Base-by-base conservation (phyloP, 2,797 vertebrate genomes). In the Acipenser ruthenus region DNA sequence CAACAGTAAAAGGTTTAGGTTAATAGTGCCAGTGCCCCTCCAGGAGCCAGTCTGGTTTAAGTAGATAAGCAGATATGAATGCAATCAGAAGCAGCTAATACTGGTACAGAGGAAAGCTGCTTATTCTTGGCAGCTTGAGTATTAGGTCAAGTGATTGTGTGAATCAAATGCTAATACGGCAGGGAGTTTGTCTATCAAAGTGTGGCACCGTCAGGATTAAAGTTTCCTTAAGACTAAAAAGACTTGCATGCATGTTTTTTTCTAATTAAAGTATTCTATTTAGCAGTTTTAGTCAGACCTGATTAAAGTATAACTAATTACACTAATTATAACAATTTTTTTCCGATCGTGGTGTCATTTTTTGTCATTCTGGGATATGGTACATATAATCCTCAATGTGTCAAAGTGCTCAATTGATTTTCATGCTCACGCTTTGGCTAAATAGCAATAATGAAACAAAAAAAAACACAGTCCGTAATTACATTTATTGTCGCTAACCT, bases 151-250 rank as follows among this genome's bases (percentile, higher is more conserved):
- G 49, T 74, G 65, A 75, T 67, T 74, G 55, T 67, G 70, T 67
- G 70, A 73, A 74, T 67, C 49, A 78, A 78, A 69, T 1, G 66
- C 37, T 52, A 18, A 50, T 63, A 49, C 4, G 61, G 71, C 62
- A 62, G 60, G 66, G 72, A 65, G n/a, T 58, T 67, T 65, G 72
- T 72, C 67, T 60, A 64, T 66, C 67, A 68, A 49, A 65, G 37
- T 67, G 56, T 48, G 74, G 8, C 68, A 76, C 62, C 70, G 78
- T 37, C 58, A 59, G 72, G 73, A 73, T 79, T 74, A 73, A 60
- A 65, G 10, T 70, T 60, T 51, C 74, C 67, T 60, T 15, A 37
- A 37, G 37, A 37, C 37, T 37, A 37, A 37, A 49, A 72, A 62
- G 7, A 67, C 71, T 77, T 73, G 72, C 4, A 69, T 75, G 18